phyloP scores from a whole-genome alignment of 2,113 vertebrate species.

The Serinus canaria region DNA sequence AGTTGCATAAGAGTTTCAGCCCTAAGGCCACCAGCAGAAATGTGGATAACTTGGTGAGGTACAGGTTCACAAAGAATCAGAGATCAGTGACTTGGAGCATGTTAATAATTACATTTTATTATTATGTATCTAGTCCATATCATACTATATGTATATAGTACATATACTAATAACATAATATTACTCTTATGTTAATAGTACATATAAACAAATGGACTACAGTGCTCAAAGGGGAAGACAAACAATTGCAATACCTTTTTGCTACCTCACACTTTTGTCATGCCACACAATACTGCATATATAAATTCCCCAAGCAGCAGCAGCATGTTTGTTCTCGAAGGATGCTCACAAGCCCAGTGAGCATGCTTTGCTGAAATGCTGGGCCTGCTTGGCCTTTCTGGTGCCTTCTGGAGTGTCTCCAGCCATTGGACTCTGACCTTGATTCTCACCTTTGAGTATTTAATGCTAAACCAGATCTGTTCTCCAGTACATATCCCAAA shows the following conservation, averaged over 20 bases:
- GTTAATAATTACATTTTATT: too few species aligned
- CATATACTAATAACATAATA: too few species aligned
- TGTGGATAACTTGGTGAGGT: neutral
- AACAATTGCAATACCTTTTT: neutral
- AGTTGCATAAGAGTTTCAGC: neutral
- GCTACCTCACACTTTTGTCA: neutral
- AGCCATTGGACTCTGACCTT: neutral
- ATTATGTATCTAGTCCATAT: too few species aligned
- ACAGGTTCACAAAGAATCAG: neutral
- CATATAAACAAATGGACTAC: neutral
- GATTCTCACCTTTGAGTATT: neutral
- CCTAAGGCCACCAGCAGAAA: neutral
- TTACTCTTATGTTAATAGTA: neutral
- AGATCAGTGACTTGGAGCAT: neutral
- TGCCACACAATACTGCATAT: rapidly evolving
- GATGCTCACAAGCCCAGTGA: neutral
- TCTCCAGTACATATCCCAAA: neutral
- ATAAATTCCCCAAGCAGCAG: neutral
- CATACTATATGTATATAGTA: too few species aligned
- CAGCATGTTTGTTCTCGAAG: neutral
- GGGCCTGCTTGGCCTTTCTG: neutral
- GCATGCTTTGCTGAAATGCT: neutral
- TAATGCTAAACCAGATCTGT: neutral
- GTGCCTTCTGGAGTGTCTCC: neutral
- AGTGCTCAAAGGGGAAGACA: neutral